A percentile compares a stretch with the other conserved stretches of the same genome.
These are phyloP conservation scores for Molossus alvarezi DNA, from an alignment of 2,797 vertebrate genomes.

Conservation along the genomic window DNA sequence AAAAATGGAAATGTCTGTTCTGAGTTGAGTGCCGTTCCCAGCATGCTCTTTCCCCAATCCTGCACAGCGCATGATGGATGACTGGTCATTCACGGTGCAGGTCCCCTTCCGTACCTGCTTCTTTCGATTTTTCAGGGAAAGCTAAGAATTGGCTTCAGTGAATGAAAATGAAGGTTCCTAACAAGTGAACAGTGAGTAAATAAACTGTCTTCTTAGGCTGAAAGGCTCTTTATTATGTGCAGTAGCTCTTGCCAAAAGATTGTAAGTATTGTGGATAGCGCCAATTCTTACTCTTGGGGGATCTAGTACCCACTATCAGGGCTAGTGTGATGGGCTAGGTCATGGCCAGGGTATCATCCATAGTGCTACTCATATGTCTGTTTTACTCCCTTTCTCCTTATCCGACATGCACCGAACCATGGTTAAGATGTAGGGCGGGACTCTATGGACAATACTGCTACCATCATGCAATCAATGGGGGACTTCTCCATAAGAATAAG, in stretches of 20 bases:
- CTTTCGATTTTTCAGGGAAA: slow-evolving; percentile 19
- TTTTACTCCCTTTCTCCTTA: background rate
- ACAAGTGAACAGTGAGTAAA: background rate
- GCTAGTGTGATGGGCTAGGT: background rate
- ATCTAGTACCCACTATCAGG: background rate
- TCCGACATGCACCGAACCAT: background rate
- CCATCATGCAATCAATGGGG: background rate
- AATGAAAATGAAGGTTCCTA: background rate
- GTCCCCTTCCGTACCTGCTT: background rate
- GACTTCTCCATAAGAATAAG: background rate
- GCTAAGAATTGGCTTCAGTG: background rate
- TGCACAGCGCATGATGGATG: background rate
- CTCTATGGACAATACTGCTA: background rate
- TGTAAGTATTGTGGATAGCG: background rate
- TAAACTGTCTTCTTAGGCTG: background rate
- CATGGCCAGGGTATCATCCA: background rate
- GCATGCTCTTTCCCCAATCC: background rate
- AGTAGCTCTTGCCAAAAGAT: background rate
- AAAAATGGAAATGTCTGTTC: background rate
- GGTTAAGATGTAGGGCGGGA: background rate
- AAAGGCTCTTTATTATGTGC: background rate
- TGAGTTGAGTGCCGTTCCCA: background rate
- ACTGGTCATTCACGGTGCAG: background rate
- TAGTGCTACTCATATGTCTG: background rate
- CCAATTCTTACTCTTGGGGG: background rate